phyloP scores from a whole-genome alignment of 1,140 invertebrate genomes.

The Diabrotica undecimpunctata region DNA sequence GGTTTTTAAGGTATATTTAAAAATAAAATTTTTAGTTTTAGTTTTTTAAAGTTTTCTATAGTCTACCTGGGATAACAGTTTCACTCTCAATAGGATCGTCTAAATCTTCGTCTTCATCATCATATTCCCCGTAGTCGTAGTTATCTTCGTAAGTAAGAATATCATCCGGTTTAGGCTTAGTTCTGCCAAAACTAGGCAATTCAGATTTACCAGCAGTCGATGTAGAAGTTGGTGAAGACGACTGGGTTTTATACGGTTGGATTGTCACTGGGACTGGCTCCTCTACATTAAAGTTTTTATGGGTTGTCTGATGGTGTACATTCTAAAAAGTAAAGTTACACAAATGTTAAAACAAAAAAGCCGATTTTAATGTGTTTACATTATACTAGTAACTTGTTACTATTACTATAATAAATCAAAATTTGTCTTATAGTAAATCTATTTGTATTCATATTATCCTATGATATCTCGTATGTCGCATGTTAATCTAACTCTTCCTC shows the following conservation, averaged over 20 bases:
- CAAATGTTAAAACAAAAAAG: not conserved
- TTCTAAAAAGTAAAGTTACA: constrained; percentile 7
- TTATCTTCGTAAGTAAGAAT: constrained; percentile 31
- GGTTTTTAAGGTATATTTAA: too few species aligned
- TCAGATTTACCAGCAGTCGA: constrained; percentile 35
- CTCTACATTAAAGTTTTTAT: not conserved
- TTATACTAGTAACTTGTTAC: too few species aligned
- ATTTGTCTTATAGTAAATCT: too few species aligned
- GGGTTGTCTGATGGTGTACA: constrained; percentile 13
- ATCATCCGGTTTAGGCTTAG: constrained; percentile 25
- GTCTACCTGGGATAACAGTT: constrained; percentile 38
- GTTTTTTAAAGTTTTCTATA: not conserved
- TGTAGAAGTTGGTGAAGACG: constrained; percentile 41
- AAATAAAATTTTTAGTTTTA: too few species aligned
- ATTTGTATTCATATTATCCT: too few species aligned
- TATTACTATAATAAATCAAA: too few species aligned
- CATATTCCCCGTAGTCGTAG: constrained; percentile 35
- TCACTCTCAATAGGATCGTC: constrained; percentile 39
- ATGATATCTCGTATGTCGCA: too few species aligned
- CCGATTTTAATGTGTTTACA: too few species aligned
- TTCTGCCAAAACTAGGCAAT: constrained; percentile 31
- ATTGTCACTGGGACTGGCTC: constrained; percentile 13
- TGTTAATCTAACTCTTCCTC: too few species aligned
- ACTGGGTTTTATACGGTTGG: constrained; percentile 32
- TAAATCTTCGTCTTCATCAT: constrained; percentile 38